Evolutionary conservation across 2,888 invertebrate species (phyloP).

Genomic region (Parascotia fuliginaria): DNA sequence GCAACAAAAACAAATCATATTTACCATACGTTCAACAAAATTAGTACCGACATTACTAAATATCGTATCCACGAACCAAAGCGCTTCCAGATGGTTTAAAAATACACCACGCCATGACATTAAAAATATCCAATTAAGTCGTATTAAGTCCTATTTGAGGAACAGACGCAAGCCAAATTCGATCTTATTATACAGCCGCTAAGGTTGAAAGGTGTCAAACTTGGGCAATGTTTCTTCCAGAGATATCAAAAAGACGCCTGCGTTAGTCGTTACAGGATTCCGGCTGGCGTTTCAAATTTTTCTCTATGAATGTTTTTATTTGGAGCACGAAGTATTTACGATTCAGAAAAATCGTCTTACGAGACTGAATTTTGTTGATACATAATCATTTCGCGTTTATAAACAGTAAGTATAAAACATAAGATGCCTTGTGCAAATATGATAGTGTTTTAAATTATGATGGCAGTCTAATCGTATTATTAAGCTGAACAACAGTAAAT

Average conservation of each 20-base stretch:
- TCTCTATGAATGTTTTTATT: constrained; percentile 54
- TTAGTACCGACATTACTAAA: constrained; percentile 33
- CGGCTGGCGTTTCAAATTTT: constrained; percentile 64
- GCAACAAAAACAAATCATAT: constrained; percentile 43
- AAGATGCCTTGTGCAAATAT: too few species aligned
- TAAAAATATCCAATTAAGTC: constrained; percentile 68
- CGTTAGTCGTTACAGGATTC: constrained; percentile 63
- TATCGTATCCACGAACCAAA: constrained; percentile 52
- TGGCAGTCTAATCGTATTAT: constrained; percentile 1
- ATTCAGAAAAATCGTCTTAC: constrained; percentile 20
- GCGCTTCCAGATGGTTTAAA: constrained; percentile 67
- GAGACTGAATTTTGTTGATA: constrained; percentile 4
- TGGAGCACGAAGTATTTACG: constrained; percentile 30
- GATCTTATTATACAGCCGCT: constrained; percentile 38
- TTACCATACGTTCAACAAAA: constrained; percentile 9
- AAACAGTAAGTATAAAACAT: too few species aligned
- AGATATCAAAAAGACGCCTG: constrained; percentile 59
- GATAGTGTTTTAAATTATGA: constrained; percentile 6
- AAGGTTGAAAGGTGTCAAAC: constrained; percentile 31
- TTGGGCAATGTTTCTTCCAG: constrained; percentile 47
- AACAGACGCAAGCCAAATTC: constrained; percentile 37
- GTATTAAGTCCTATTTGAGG: constrained; percentile 59
- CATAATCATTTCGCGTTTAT: too few species aligned
- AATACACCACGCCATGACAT: constrained; percentile 68
- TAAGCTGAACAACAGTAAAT: constrained; percentile 6